Evolutionary conservation across 1,140 invertebrate species (phyloP), one percentile per base, ranked within the genome.

Genomic region (Harlomillsia oculata): DNA sequence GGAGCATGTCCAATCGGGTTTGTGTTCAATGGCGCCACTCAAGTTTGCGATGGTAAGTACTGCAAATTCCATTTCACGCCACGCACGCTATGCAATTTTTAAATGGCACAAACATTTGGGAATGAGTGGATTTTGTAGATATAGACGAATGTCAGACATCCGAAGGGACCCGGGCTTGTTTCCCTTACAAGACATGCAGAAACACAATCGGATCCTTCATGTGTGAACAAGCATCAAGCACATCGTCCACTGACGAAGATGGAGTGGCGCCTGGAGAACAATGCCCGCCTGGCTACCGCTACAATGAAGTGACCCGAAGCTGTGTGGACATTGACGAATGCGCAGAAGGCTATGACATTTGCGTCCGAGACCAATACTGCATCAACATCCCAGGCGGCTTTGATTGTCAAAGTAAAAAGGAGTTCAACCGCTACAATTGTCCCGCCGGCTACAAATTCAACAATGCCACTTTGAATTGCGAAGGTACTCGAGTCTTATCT

Each of bases 301-400:
- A 72, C 67, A 77, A 76, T 57, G 11, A 65, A 2, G 68, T 69
- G 6, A 67, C 72, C 46, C 53, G 74, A 68, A 62, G 73, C 64
- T 78, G 81, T 59, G 48, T 67, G 54, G 82, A 85, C 71, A 75
- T 85, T 20, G 81, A 87, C 63, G 85, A 87, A 71, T 87, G 85
- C 62, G 63, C 70, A 1, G 72, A 75, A 45, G 71, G 74, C 5
- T 69, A 70, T 18, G 73, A 82, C 61, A 76, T 81, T 56, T 87
- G 84, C 66, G 77, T 78, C 23, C 67, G 68, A 26, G 69, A 77
- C 2, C 80, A 84, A 63, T 74, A 79, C 49, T 87, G 84, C 59
- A 74, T 84, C 16, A 87, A 87, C 64, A 83, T 79, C 0, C 74
- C 77, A 37, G 82, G 82, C 1, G 77, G 75, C 28, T 85, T 79